Base-by-base conservation (phyloP, 2,888 invertebrate genomes). In the Copidosoma aretas region DNA sequence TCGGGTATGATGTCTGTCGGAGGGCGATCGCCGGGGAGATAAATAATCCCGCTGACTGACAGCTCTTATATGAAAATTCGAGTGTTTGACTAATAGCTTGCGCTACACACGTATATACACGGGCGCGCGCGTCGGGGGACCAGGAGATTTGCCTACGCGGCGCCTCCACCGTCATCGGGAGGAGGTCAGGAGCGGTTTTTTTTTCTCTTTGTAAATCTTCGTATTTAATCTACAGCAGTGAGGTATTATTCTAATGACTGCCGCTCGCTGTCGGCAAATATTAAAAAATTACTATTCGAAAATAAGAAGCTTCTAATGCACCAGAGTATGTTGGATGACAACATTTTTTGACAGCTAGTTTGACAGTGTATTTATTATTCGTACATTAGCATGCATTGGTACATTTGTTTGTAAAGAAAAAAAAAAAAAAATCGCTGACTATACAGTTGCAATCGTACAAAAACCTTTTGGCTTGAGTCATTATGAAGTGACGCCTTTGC, bases 31-130 rank as follows among this genome's bases (percentile, higher is more conserved):
- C 75, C 74, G 49, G 32, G 66, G 77, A 77, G 75, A 77, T 79
- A 76, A 79, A 79, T 80, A 79, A 79, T 78, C 76, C 73, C 72
- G 61, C 68, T 77, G 78, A 80, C 78, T 78, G 80, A 81, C 80
- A 78, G 80, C 75, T 73, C 75, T 76, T 79, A 80, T 79, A 81
- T 78, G 79, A 79, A 79, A 78, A 78, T 79, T 80, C 77, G 73
- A 76, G 76, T 78, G 75, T 73, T 78, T 80, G 79, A 80, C 79
- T 78, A 79, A 80, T 80, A 78, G 80, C 73, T 68, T 51, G 25
- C 21, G 39, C 19, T 24, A 54, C 24, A 43, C 25, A 41, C 41
- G 22, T 58, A 25, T 24, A 57, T 63, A 51, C 21, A 52, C 21
- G 1, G 15, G 10, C 24, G 22, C 15, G n/a, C 17, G 32, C 59